Percentiles rank a stretch among this genome's conserved stretches.
Evolutionary conservation across 2,797 vertebrate species (phyloP).

Genomic region (Mallotus villosus): DNA sequence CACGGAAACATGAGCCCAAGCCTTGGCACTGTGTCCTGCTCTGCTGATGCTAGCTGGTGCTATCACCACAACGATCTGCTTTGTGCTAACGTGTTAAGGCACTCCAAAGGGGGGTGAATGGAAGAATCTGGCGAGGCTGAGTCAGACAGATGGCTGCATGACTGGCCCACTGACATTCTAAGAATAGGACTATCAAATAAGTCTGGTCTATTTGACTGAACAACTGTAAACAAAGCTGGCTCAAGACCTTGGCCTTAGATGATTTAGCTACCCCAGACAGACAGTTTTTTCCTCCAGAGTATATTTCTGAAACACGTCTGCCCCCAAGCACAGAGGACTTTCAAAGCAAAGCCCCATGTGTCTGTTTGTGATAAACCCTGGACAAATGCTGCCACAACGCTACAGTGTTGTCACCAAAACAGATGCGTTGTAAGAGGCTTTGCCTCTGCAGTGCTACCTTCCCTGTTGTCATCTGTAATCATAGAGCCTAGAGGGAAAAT

Average conservation of each 20-base stretch:
- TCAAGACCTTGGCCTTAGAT: neutral
- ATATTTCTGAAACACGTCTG: neutral
- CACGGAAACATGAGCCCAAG: slow-evolving; percentile 35
- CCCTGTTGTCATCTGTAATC: slow-evolving; percentile 37
- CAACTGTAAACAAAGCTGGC: no score
- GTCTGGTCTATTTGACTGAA: neutral
- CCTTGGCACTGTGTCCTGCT: slow-evolving; percentile 44
- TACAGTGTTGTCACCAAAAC: slow-evolving; percentile 9
- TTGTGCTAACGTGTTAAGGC: neutral
- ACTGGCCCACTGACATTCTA: slow-evolving; percentile 13
- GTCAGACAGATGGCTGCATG: slow-evolving; percentile 13
- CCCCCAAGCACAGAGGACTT: neutral
- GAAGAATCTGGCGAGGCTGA: neutral
- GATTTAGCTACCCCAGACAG: neutral
- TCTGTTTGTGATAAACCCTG: slow-evolving; percentile 9
- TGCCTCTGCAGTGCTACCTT: slow-evolving; percentile 22
- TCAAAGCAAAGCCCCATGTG: neutral
- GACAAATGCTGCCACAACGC: no score
- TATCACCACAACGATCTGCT: slow-evolving; percentile 51
- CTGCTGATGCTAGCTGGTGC: slow-evolving; percentile 38
- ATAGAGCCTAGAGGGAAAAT: slow-evolving; percentile 27
- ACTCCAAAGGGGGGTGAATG: neutral
- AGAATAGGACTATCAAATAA: neutral
- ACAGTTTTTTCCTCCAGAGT: no score
- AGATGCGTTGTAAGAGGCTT: slow-evolving; percentile 33